These are phyloP conservation scores for Hartigia nigra DNA, from an alignment of 2,888 invertebrate species.

Conservation along the genomic window DNA sequence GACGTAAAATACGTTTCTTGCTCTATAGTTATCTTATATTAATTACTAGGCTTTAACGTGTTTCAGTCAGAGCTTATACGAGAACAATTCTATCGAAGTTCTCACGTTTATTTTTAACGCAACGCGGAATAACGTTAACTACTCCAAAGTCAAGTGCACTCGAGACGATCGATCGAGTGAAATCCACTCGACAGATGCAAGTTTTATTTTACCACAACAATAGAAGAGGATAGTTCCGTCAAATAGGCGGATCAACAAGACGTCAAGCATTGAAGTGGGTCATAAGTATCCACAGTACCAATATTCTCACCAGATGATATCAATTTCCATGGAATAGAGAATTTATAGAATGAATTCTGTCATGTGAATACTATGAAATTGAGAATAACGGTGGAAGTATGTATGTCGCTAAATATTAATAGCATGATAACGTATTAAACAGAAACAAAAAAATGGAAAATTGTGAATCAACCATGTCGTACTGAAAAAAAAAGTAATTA, in stretches of 20 bases:
- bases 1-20: too few species aligned
- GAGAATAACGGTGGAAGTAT: not conserved
- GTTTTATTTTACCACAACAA: not conserved
- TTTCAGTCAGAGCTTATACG: too few species aligned
- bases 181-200: not conserved
- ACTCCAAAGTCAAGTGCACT: not conserved
- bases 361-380: not conserved
- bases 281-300: not conserved
- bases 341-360: not conserved
- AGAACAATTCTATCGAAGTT: too few species aligned
- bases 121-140: not conserved
- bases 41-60: too few species aligned
- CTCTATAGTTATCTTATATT: too few species aligned
- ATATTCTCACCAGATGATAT: not conserved
- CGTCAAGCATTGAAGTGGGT: not conserved
- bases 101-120: too few species aligned
- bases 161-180: not conserved
- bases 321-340: not conserved
- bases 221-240: not conserved
- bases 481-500: not conserved
- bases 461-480: not conserved
- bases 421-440: not conserved
- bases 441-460: not conserved
- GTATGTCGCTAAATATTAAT: not conserved
- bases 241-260: not conserved